A percentile compares a stretch with the other conserved stretches of the same genome.
Conservation (phyloP, 2,888 invertebrate genomes). For the Plebejus melissa region DNA sequence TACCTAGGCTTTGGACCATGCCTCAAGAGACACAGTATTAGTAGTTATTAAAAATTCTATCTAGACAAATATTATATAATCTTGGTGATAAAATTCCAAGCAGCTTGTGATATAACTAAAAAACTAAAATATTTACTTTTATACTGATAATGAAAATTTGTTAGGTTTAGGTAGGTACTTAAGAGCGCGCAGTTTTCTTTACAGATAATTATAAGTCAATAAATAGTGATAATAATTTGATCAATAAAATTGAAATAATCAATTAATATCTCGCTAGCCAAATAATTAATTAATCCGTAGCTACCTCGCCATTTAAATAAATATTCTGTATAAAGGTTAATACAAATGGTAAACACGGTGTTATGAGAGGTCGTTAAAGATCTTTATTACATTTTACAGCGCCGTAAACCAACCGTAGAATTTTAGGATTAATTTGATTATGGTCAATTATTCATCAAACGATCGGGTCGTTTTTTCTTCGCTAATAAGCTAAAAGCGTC, state of each 20-base stretch:
- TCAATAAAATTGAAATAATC: neutral
- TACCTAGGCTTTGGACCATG: too few species aligned
- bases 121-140: too few species aligned
- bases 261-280: neutral
- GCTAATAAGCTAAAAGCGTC: conserved; percentile 77
- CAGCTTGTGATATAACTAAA: too few species aligned
- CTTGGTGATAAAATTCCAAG: too few species aligned
- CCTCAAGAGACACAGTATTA: too few species aligned
- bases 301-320: conserved; percentile 9
- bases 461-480: conserved; percentile 65
- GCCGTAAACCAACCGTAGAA: conserved; percentile 78
- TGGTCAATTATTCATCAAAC: conserved; percentile 77
- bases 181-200: too few species aligned
- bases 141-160: too few species aligned
- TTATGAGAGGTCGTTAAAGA: conserved; percentile 66
- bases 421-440: conserved; percentile 79
- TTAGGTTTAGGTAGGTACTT: too few species aligned
- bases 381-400: conserved; percentile 76
- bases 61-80: too few species aligned
- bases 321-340: conserved; percentile 33
- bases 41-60: too few species aligned
- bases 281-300: neutral
- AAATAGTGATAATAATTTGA: neutral
- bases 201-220: too few species aligned
- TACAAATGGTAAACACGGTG: conserved; percentile 49